Conservation (phyloP, 1,140 invertebrate species). For the Ceratosolen fusciceps region DNA sequence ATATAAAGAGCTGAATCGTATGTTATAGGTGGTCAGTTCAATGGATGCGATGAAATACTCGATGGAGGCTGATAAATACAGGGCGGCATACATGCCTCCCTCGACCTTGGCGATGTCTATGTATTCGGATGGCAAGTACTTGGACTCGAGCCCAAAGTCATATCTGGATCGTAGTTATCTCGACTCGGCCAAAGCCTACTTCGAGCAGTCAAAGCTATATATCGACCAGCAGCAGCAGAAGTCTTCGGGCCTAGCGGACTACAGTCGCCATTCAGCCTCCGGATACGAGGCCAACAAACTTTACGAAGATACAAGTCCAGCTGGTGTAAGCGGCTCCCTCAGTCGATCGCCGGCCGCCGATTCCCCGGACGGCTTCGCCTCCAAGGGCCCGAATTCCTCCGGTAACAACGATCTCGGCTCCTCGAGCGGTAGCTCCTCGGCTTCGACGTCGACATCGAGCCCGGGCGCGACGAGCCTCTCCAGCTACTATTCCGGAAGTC, state of each 20-base stretch:
- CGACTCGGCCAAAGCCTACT: constrained; percentile 84
- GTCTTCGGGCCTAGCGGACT: constrained; percentile 59
- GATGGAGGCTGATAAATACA: constrained; percentile 82
- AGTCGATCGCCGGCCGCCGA: constrained; percentile 74
- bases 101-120: constrained; percentile 77
- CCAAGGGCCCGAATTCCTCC: constrained; percentile 71
- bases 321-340: constrained; percentile 65
- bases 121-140: constrained; percentile 79
- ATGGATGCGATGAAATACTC: constrained; percentile 86
- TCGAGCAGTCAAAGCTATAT: constrained; percentile 83
- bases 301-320: constrained; percentile 82
- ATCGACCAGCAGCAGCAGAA: constrained; percentile 78
- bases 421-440: constrained; percentile 69
- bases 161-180: constrained; percentile 79
- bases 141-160: constrained; percentile 76
- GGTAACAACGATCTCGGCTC: constrained; percentile 70
- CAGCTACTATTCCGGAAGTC: constrained; percentile 75
- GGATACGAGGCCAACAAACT: constrained; percentile 69
- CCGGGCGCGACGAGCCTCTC: constrained; percentile 72
- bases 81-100: constrained; percentile 78
- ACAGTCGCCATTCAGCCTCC: constrained; percentile 68
- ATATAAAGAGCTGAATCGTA: background rate
- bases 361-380: constrained; percentile 74
- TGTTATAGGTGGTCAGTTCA: constrained; percentile 71
- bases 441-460: constrained; percentile 75